These are phyloP conservation scores for Aphodius granarius DNA, from an alignment of 2,888 invertebrate genomes.

Conservation along the genomic window DNA sequence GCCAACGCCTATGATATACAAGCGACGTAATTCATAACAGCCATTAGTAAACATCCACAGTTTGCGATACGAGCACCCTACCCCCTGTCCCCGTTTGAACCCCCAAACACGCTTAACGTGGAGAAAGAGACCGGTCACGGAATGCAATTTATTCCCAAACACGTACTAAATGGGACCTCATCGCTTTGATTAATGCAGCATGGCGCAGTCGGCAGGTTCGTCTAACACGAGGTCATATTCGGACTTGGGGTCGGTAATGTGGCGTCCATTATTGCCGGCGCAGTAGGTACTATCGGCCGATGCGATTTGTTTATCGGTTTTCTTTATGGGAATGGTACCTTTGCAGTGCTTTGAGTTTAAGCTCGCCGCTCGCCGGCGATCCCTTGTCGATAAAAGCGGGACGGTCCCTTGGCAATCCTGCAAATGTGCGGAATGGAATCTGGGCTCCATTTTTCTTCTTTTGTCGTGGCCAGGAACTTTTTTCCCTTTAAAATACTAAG, in stretches of 20 bases:
- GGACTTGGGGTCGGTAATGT: neutral
- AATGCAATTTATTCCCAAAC: constrained; percentile 23
- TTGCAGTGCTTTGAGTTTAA: neutral
- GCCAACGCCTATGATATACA: neutral
- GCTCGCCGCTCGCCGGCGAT: neutral
- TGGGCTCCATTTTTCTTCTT: neutral
- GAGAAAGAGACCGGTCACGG: too few species aligned
- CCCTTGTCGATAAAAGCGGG: neutral
- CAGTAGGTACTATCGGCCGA: neutral
- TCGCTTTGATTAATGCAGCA: constrained; percentile 35
- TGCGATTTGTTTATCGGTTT: neutral
- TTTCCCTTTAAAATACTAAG: too few species aligned
- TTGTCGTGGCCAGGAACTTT: too few species aligned
- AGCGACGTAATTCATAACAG: neutral
- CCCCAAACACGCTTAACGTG: too few species aligned
- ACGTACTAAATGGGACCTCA: constrained; percentile 37
- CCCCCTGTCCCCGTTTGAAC: neutral
- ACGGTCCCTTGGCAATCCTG: neutral
- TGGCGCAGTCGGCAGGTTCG: constrained; percentile 20
- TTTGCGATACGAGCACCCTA: neutral
- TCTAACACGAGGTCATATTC: neutral
- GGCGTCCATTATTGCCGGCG: neutral
- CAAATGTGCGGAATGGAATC: neutral
- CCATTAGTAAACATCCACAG: neutral
- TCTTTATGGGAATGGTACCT: neutral